Evolutionary conservation across 2,888 invertebrate genomes (phyloP).

Genomic region (Antheraea assamensis): DNA sequence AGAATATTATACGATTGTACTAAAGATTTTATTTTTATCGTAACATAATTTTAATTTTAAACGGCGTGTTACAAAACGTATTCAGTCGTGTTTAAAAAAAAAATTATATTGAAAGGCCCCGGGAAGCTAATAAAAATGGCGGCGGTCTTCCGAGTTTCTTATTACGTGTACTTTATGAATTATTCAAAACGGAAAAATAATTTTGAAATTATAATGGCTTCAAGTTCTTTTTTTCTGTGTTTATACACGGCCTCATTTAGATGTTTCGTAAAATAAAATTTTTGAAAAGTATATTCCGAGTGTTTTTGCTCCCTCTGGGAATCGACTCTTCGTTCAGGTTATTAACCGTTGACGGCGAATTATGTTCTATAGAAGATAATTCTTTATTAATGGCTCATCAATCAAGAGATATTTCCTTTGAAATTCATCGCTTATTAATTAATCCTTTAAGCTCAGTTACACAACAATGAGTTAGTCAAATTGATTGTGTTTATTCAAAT

Average conservation of each 20-base stretch:
- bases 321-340: not conserved
- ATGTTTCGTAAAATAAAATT: not conserved
- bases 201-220: slow-evolving; percentile 31
- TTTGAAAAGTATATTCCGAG: not conserved
- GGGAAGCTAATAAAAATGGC: slow-evolving; percentile 22
- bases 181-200: slow-evolving; percentile 34
- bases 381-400: not conserved
- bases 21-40: not conserved
- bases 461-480: no score
- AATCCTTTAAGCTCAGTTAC: no score
- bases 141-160: slow-evolving; percentile 19
- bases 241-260: not conserved
- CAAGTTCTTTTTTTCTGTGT: slow-evolving; percentile 12
- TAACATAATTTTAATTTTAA: slow-evolving; percentile 1
- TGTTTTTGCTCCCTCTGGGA: not conserved
- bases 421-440: no score
- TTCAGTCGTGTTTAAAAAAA: slow-evolving; percentile 10
- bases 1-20: not conserved
- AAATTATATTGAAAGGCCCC: slow-evolving; percentile 12
- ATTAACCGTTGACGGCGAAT: not conserved
- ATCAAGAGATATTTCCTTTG: not conserved
- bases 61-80: not conserved
- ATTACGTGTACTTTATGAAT: slow-evolving; percentile 36
- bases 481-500: no score
- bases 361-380: not conserved